Conservation (phyloP, 2,113 vertebrate species). For the Ellobius talpinus region DNA sequence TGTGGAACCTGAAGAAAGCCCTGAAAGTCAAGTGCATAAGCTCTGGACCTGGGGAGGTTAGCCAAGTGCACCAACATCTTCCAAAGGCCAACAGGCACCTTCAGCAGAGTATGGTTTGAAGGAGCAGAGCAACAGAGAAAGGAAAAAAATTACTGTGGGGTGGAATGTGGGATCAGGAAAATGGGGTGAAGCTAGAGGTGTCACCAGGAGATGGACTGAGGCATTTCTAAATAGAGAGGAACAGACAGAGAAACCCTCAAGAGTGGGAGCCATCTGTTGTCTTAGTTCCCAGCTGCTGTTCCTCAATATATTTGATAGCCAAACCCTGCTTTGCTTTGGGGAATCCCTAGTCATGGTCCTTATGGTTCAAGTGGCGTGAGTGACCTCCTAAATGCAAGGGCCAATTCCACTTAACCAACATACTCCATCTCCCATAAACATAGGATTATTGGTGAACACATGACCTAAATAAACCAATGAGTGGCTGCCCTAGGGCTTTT, state of each 20-base stretch:
- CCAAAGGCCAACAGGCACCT: neutral
- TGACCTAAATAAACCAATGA: slow-evolving; percentile 6
- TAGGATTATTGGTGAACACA: neutral
- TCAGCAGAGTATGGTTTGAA: neutral
- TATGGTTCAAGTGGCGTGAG: neutral
- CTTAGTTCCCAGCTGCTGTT: neutral
- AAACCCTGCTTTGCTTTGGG: neutral
- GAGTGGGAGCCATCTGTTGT: neutral
- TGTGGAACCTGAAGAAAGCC: rapidly evolving
- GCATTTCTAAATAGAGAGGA: neutral
- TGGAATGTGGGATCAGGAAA: too few relatives aligned
- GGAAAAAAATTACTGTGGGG: neutral
- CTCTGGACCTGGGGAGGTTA: neutral
- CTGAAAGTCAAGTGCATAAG: neutral
- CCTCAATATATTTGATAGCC: neutral
- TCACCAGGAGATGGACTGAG: neutral
- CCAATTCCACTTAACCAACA: neutral
- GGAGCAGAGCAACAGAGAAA: neutral
- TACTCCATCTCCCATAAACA: neutral
- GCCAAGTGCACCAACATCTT: neutral
- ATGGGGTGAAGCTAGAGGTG: neutral
- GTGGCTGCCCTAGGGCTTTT: neutral
- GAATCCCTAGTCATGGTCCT: neutral
- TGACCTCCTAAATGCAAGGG: neutral
- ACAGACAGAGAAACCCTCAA: neutral